Base-by-base conservation (phyloP, 2,888 invertebrate species). In the Amphipoea oculea region DNA sequence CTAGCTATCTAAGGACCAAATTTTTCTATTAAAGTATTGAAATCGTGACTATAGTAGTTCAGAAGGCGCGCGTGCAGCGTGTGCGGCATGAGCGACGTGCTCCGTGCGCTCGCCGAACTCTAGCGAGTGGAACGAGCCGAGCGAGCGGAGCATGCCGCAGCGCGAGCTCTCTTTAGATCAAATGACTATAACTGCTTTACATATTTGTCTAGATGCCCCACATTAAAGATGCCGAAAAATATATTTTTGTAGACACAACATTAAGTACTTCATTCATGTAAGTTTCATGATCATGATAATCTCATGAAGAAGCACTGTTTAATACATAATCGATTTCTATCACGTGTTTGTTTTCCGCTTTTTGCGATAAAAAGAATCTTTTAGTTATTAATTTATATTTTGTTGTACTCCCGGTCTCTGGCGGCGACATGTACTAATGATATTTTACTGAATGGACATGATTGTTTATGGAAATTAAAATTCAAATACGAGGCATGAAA, bases 1-100 rank as follows among this genome's bases (percentile, higher is more conserved):
- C 77, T 90, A 89, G 88, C 78, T 86, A 84, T 79, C 77, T 90
- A 88, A 86, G 90, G 90, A 90, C 90, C 90, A 89, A 89, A 86
- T 83, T 88, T 89, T 89, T 88, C 86, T 86, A 89, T 84, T 78
- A 84, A 87, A 81, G 68, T 84, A 86, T 86, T 81, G 70, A 79
- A 81, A 83, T 83, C 73, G 78, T 78, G 79, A 85, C 67, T 78
- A 69, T 70, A 72, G 79, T 82, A 79, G 77, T 72, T 69, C 51
- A 62, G 78, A 60, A 66, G 68, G 72, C 63, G 71, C 66, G 66
- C 57, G 42, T 4, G 40, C 29, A 54, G 29, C 48, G 63, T 29
- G 76, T 51, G 57, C 40, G 40, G 23, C 23, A n/a, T 29, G 48
- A 60, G 60, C 45, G 75, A 63, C 23, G 45, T 76, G 70, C 73